Base-by-base conservation (phyloP, 2,888 invertebrate genomes). In the Stenotaenia linearis region DNA sequence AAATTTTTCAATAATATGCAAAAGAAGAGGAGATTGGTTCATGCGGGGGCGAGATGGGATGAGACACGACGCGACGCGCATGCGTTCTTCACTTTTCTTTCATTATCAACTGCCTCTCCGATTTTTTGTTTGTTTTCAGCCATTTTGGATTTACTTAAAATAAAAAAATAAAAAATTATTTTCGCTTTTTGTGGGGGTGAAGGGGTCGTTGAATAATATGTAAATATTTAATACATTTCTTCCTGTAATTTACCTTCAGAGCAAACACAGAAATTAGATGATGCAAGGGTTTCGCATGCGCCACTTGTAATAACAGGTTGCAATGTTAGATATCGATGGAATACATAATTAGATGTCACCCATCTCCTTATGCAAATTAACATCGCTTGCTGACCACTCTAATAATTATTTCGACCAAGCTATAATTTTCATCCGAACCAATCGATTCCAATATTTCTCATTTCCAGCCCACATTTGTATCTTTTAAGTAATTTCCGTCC, bases 1-100 rank as follows among this genome's bases (percentile, higher is more conserved):
- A 78, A 74, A 78, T 78, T 78, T 78, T 78, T 78, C 78, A 78
- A 78, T 78, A 78, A 78, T 78, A 78, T 78, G 78, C 78, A 78
- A 78, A 78, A 78, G 78, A 78, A 78, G 78, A 78, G 30, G 78
- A 78, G 78, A 78, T 78, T 78, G 78, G 78, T 35, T 78, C 78
- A 45, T 56, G 56, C 23, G 56, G 56, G 56, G 56, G 56, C 56
- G 56, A 35, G 23, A 56, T 56, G 56, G 56, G 23, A 56, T 21
- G 56, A 4, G 56, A 56, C 56, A 12, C 56, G 56, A 18, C 12
- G 56, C 21, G 56, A 9, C 23, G 56, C 56, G 23, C 56, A 56
- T 56, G 23, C 23, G 21, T 23, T 3, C 56, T 56, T 56, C 56
- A 56, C 56, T 56, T 56, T 56, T 56, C 56, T 56, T 56, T 56